phyloP scores from a whole-genome alignment of 1,140 invertebrate species.

The Lethrus apterus region DNA sequence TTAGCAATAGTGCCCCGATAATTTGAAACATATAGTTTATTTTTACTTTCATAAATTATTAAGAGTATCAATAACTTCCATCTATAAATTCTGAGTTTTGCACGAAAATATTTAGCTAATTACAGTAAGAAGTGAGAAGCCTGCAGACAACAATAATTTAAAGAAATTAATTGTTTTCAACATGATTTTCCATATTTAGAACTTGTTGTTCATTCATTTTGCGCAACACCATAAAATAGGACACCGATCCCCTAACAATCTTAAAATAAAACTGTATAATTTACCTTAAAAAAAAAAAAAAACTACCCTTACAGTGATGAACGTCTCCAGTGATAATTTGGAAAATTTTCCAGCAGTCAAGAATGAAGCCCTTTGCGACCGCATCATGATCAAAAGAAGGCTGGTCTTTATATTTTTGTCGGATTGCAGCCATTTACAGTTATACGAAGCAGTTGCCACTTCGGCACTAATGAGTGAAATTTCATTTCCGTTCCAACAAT shows the following conservation, averaged over 20 bases:
- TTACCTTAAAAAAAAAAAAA: too few species aligned
- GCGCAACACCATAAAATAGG: slow-evolving; percentile 3
- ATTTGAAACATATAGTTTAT: too few species aligned
- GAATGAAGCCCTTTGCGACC: slow-evolving; percentile 2
- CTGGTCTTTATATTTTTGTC: slow-evolving; percentile 1
- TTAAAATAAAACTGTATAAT: slow-evolving; percentile 1
- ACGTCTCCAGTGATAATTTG: slow-evolving; percentile 6
- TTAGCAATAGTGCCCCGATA: too few species aligned
- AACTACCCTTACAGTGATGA: slow-evolving; percentile 7
- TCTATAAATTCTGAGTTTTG: too few species aligned
- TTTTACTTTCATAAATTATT: too few species aligned
- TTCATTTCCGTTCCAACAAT: slow-evolving; percentile 12
- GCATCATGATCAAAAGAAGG: neutral
- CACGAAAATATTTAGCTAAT: too few species aligned
- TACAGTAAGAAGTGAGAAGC: too few species aligned
- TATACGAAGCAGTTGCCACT: slow-evolving; percentile 8
- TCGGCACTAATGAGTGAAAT: slow-evolving; percentile 1
- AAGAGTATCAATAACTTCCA: too few species aligned
- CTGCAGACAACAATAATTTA: too few species aligned
- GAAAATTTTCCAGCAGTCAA: slow-evolving; percentile 15
- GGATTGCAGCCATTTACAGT: slow-evolving; percentile 5
- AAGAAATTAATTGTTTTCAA: neutral
- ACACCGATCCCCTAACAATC: slow-evolving; percentile 2
- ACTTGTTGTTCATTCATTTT: slow-evolving; percentile 1
- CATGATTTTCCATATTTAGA: neutral